Percentiles rank a stretch among this genome's conserved stretches.
phyloP scores from a whole-genome alignment of 2,888 invertebrate species.

The Scaptomyza polygonia region DNA sequence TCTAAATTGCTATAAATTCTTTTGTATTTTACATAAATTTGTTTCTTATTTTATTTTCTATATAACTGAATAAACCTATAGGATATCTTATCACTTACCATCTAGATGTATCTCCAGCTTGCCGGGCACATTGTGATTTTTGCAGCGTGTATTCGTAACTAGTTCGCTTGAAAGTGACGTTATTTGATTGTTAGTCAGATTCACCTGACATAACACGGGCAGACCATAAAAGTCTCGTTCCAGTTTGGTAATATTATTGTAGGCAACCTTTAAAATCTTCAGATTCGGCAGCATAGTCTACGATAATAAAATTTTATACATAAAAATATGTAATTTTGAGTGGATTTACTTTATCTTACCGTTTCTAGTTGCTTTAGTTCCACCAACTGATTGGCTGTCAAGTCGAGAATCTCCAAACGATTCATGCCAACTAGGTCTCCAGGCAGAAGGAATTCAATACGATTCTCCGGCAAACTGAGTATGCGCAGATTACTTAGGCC shows the following conservation, averaged over 20 bases:
- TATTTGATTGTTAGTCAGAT: slow-evolving; percentile 91
- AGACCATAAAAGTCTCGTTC: slow-evolving; percentile 93
- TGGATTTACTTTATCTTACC: slow-evolving; percentile 85
- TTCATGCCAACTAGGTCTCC: slow-evolving; percentile 92
- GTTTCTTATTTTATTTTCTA: too few relatives aligned
- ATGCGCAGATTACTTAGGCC: slow-evolving; percentile 90
- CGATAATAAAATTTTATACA: neutral
- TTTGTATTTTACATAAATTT: too few relatives aligned
- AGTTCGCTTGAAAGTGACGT: slow-evolving; percentile 89
- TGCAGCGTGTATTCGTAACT: slow-evolving; percentile 92
- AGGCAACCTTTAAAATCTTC: slow-evolving; percentile 90
- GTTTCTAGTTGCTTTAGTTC: slow-evolving; percentile 93
- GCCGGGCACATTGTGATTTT: slow-evolving; percentile 90
- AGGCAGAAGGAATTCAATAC: slow-evolving; percentile 89
- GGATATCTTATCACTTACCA: slow-evolving; percentile 86
- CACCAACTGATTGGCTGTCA: slow-evolving; percentile 91
- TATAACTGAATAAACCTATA: too few relatives aligned
- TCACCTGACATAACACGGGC: slow-evolving; percentile 92
- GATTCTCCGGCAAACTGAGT: slow-evolving; percentile 91
- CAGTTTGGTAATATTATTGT: slow-evolving; percentile 90
- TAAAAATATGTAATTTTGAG: neutral
- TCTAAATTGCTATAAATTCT: too few relatives aligned
- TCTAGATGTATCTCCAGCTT: slow-evolving; percentile 90
- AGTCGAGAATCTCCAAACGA: slow-evolving; percentile 89
- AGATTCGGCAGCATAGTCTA: slow-evolving; percentile 92